Evolutionary conservation across 2,113 vertebrate genomes (phyloP).

Genomic region (Rhinoptilus africanus): DNA sequence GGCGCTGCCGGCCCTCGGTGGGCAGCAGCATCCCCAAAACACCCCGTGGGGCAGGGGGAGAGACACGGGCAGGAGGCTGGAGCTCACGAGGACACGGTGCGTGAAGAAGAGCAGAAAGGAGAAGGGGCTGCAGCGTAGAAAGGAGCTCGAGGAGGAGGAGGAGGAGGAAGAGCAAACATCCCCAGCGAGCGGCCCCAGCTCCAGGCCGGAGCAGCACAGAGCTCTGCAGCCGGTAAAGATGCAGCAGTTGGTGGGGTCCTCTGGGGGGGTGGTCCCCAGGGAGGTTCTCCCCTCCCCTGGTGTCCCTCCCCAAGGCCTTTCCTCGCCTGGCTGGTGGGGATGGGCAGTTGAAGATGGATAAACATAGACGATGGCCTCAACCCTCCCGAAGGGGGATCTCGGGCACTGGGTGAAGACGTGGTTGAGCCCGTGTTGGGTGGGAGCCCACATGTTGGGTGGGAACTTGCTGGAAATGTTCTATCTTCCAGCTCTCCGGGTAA

Average conservation of each 20-base stretch:
- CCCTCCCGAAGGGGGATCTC: background rate
- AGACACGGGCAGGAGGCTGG: background rate
- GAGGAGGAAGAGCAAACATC: background rate
- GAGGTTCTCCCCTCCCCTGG: too few relatives aligned
- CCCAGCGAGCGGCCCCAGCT: background rate
- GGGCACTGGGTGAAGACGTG: background rate
- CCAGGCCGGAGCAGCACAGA: background rate
- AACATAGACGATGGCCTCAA: background rate
- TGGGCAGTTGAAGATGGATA: background rate
- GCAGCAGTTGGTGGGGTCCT: background rate
- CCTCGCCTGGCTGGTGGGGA: background rate
- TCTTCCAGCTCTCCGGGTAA: background rate
- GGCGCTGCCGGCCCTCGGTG: accelerated
- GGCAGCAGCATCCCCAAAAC: background rate
- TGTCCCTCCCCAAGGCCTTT: background rate
- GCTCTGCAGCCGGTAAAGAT: background rate
- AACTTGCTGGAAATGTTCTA: background rate
- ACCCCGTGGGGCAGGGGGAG: accelerated
- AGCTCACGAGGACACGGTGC: accelerated
- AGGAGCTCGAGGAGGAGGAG: background rate
- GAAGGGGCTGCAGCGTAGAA: accelerated
- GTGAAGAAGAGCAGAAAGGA: constrained; percentile 22
- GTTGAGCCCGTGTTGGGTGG: background rate
- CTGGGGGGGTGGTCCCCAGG: too few relatives aligned
- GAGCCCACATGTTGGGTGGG: background rate